Conservation (phyloP, 2,888 invertebrate genomes). For the Harmothoe impar region DNA sequence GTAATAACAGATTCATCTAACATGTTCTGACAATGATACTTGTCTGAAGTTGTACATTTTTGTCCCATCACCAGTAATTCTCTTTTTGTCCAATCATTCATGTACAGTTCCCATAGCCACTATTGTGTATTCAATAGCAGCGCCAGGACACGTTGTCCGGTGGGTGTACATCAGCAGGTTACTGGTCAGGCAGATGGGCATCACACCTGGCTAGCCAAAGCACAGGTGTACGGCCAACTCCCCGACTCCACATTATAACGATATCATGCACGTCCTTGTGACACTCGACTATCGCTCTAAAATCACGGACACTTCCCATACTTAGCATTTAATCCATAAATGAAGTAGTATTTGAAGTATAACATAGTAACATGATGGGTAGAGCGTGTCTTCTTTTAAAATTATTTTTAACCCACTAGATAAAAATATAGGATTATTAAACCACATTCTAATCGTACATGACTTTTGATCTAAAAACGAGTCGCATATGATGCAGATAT, state of each 20-base stretch:
- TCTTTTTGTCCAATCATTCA: slow-evolving; percentile 53
- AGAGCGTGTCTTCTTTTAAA: slow-evolving; percentile 5
- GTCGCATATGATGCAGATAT: slow-evolving; percentile 27
- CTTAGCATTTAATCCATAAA: slow-evolving; percentile 36
- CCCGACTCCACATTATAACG: neutral
- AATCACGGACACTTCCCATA: slow-evolving; percentile 4
- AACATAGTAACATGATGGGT: neutral
- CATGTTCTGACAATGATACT: slow-evolving; percentile 46
- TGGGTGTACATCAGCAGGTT: slow-evolving; percentile 4
- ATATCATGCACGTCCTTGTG: slow-evolving; percentile 3
- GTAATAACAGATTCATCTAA: slow-evolving; percentile 43
- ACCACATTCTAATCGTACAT: slow-evolving; percentile 1
- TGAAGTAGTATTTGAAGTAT: neutral
- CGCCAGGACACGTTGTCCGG: neutral
- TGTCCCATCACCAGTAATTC: slow-evolving; percentile 50
- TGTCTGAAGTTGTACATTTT: slow-evolving; percentile 48
- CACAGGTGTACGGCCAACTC: neutral
- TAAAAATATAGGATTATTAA: slow-evolving; percentile 14
- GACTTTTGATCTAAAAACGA: slow-evolving; percentile 7
- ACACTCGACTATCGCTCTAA: neutral
- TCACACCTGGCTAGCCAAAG: neutral
- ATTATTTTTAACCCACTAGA: neutral
- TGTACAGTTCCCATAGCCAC: slow-evolving; percentile 54
- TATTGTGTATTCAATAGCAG: slow-evolving; percentile 44
- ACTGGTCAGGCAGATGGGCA: neutral